Percentiles rank a stretch among this genome's conserved stretches.
Evolutionary conservation across 2,888 invertebrate species (phyloP).

Genomic region (Phengaris arion): DNA sequence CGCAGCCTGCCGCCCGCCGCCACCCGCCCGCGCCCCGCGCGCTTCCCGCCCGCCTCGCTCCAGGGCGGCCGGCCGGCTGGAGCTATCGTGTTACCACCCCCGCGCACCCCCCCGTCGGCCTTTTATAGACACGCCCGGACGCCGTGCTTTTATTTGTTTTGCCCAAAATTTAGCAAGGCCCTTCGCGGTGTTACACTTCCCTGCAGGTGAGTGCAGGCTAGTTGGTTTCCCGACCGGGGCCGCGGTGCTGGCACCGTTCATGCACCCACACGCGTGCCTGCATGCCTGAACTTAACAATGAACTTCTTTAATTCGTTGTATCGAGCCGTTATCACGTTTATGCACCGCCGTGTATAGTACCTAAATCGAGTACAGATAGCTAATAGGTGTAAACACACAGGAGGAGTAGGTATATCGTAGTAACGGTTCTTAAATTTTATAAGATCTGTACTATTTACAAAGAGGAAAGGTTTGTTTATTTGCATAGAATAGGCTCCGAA

Average conservation of each 20-base stretch:
- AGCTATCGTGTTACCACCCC: constrained; percentile 79
- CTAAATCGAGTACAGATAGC: neutral
- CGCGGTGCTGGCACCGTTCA: constrained; percentile 60
- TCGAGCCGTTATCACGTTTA: constrained; percentile 40
- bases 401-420: neutral
- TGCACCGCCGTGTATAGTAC: neutral
- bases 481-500: too few relatives aligned
- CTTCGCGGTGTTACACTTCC: constrained; percentile 42
- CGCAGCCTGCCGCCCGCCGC: constrained; percentile 50
- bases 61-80: constrained; percentile 76
- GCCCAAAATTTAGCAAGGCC: constrained; percentile 72
- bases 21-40: constrained; percentile 38
- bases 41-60: constrained; percentile 49
- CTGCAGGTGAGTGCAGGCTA: constrained; percentile 34
- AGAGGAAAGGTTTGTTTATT: too few relatives aligned
- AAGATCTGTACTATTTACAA: neutral
- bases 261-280: constrained; percentile 50
- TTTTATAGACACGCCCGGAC: constrained; percentile 79
- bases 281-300: constrained; percentile 72
- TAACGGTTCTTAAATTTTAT: neutral
- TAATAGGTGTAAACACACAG: neutral
- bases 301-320: constrained; percentile 64
- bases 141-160: constrained; percentile 75
- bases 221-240: constrained; percentile 56
- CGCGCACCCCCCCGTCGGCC: constrained; percentile 78